Conservation (phyloP, 2,888 invertebrate genomes). For the Platerodrilus igneus region DNA sequence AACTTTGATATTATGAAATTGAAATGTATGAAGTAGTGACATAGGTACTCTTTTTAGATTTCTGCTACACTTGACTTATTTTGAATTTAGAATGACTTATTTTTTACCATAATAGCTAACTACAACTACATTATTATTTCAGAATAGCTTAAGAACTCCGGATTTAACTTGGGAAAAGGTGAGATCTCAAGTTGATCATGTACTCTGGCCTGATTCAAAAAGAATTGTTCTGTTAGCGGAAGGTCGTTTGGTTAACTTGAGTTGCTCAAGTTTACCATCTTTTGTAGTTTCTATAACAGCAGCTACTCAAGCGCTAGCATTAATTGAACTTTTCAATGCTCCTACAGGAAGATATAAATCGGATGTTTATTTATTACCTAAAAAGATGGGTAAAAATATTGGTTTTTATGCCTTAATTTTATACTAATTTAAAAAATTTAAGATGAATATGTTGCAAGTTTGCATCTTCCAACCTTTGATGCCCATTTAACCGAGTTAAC, state of each 20-base stretch:
- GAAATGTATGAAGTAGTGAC: too few relatives aligned
- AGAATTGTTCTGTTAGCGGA: slow-evolving; percentile 90
- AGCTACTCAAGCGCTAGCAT: slow-evolving; percentile 92
- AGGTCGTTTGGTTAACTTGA: slow-evolving; percentile 91
- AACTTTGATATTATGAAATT: too few relatives aligned
- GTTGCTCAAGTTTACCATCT: slow-evolving; percentile 95
- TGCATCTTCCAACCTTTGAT: slow-evolving; percentile 95
- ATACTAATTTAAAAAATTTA: slow-evolving; percentile 28
- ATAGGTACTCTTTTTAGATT: too few relatives aligned
- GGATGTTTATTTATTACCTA: slow-evolving; percentile 95
- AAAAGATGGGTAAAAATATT: slow-evolving; percentile 83
- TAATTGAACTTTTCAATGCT: slow-evolving; percentile 96
- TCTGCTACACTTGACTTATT: slow-evolving; percentile 14
- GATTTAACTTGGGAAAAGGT: slow-evolving; percentile 97
- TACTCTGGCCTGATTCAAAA: slow-evolving; percentile 97
- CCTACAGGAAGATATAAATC: slow-evolving; percentile 92
- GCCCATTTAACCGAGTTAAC: slow-evolving; percentile 93
- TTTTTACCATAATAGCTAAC: too few relatives aligned
- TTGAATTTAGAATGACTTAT: slow-evolving; percentile 14
- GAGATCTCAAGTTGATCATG: slow-evolving; percentile 95
- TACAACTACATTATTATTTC: slow-evolving; percentile 32
- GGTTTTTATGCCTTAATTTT: slow-evolving; percentile 5
- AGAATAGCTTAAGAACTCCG: slow-evolving; percentile 86
- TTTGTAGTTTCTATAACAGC: slow-evolving; percentile 98
- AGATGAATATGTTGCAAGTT: slow-evolving; percentile 97